phyloP scores from a whole-genome alignment of 2,113 vertebrate genomes.

The Pholis gunnellus region DNA sequence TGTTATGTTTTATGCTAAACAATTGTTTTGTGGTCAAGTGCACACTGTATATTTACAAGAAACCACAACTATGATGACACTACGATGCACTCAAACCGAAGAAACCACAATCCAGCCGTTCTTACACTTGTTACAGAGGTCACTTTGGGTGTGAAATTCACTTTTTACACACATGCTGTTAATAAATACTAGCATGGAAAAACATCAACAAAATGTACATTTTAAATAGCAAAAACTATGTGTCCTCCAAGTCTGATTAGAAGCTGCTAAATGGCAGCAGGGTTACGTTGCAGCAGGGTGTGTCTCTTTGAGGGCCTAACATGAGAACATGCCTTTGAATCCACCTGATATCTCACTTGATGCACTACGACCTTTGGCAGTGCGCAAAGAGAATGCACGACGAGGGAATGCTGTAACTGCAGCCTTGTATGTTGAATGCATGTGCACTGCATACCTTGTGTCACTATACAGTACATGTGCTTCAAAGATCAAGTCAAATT shows the following conservation, averaged over 20 bases:
- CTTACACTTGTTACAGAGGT: not conserved
- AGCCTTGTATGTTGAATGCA: conserved; percentile 42
- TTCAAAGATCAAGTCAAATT: not conserved
- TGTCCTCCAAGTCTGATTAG: conserved; percentile 10
- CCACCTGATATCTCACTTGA: conserved; percentile 52
- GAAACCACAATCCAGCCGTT: conserved; percentile 15
- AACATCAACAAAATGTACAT: not conserved
- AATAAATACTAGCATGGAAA: not conserved
- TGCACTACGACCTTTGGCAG: conserved; percentile 68
- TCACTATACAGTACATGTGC: not conserved
- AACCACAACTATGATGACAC: not conserved
- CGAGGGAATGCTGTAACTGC: conserved; percentile 6
- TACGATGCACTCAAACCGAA: not conserved
- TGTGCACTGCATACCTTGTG: conserved; percentile 16
- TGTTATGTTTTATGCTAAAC: conserved; percentile 25
- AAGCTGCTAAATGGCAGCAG: conserved; percentile 36
- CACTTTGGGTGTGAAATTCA: not conserved
- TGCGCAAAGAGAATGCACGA: conserved; percentile 40
- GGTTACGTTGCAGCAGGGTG: conserved; percentile 39
- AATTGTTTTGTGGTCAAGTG: conserved; percentile 35
- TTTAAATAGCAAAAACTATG: not conserved
- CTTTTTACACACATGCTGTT: not conserved
- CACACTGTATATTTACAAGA: conserved; percentile 12
- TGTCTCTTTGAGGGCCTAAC: conserved; percentile 46
- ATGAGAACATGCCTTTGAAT: conserved; percentile 60